Evolutionary conservation across 2,797 vertebrate species (phyloP).

Genomic region (Allobates femoralis): DNA sequence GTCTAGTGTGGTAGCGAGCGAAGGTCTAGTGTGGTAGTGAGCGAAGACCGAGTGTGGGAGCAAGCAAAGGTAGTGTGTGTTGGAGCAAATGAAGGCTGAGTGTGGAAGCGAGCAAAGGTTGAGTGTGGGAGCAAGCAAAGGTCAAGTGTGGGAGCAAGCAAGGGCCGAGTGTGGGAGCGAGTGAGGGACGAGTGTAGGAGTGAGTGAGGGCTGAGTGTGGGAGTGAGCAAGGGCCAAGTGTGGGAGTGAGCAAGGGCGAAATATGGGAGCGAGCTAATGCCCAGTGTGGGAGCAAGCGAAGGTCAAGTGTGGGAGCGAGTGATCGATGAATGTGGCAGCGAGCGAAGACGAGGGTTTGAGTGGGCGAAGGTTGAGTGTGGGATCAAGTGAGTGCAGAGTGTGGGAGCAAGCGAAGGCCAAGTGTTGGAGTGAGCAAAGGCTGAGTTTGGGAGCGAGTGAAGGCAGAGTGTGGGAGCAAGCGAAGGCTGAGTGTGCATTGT

Average conservation of each 20-base stretch:
- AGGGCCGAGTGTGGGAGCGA: neutral
- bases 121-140: neutral
- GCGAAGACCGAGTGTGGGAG: too few species aligned
- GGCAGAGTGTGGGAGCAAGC: too few species aligned
- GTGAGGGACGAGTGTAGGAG: neutral
- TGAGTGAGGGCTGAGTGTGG: neutral
- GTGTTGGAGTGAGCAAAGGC: neutral
- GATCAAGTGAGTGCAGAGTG: too few species aligned
- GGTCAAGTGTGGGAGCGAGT: too few species aligned
- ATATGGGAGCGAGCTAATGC: too few species aligned
- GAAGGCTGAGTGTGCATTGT: neutral
- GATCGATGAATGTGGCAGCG: neutral
- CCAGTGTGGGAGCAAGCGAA: neutral
- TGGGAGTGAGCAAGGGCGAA: neutral
- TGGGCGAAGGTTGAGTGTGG: neutral
- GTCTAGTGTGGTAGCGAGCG: too few species aligned
- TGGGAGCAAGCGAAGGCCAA: too few species aligned
- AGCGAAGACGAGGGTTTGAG: too few species aligned
- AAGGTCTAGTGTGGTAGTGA: too few species aligned
- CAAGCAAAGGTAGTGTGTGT: neutral
- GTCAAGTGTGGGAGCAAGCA: neutral
- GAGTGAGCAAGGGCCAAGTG: too few species aligned
- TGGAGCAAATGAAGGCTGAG: neutral
- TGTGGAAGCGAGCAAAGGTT: neutral
- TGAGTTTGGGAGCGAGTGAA: too few species aligned